Evolutionary conservation across 30 jellyfish, hydroid and myxozoan genomes (phyloP), one percentile per base, ranked within the genome.

Genomic region (Aurelia coerulea): DNA sequence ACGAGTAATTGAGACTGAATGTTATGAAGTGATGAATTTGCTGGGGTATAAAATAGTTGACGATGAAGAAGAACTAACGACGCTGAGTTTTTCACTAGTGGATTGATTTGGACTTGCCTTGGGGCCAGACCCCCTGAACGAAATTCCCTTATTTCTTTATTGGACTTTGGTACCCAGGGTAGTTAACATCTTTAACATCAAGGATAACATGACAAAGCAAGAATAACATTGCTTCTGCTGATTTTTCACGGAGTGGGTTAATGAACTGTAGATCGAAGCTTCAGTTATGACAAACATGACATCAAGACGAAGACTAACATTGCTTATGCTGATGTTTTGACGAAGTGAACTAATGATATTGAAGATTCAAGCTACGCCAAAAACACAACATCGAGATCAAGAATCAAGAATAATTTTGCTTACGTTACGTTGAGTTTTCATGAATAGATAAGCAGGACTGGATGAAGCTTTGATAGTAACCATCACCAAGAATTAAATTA

Each of bases 1-100:
- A 33, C 70, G 99, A 73, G 88, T 91, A 3, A 95, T 95, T 64
- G 99, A 95, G 68, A 90, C 98, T 6, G 99, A 95, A 82, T 95
- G 99, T 68, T 95, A 95, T 56, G 99, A 95, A 89, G 99, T 95
- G 33, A 95, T 95, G 99, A 95, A 95, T 79, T 89, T 95, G 76
- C 93, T 95, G 51, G 99, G 99, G 17, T 95, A 95, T 69, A 95
- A 95, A 75, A 95, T 95, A 9, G 99, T 95, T 39, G 99, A 95
- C 68, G 99, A 95, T 71, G 99, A 95, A 76, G 99, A 95, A 53
- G 99, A 95, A 81, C 81, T 95, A 58, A 95, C 99, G 39, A 95
- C 99, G n/a, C 67, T 95, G 73, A 90, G 97, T 62, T 80, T 90
- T 78, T 95, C 99, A 14, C 75, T 95, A 31, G 99, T 95, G 31